Evolutionary conservation across 2,113 vertebrate genomes (phyloP), one percentile per base, ranked within the genome.

Genomic region (Promerops cafer): DNA sequence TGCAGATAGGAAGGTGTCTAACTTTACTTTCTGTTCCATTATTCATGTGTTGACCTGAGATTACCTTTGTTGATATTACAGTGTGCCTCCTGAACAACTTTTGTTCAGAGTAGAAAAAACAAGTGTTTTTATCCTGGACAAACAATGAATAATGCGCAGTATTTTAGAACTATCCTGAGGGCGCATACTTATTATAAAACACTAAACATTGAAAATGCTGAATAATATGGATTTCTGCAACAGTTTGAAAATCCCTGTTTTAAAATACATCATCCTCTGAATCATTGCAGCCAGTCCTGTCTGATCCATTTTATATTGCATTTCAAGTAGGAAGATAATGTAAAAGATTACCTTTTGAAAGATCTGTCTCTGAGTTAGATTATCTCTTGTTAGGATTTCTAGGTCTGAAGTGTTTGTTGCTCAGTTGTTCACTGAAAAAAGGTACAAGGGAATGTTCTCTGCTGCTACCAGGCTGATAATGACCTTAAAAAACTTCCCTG

Each of bases 11-110:
- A 91, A 88, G 60, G 74, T 95, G 69, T 64, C 85, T 94, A 82
- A 83, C 83, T 96, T 96, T 94, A 72, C 80, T 95, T 87, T 95
- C 77, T 78, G 49, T 76, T 95, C 78, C 83, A 95, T 96, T 95
- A 95, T 96, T 97, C 83, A 92, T 88, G 57, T 53, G 35, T 69
- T 92, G 83, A 91, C 94, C 94, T 90, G 72, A 85, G 76, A 79
- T 84, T 84, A 92, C 90, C 93, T 89, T 66, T 90, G 65, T 33
- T 71, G 90, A 49, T 84, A 65, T 42, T 86, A 20, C 30, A 71
- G 33, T 42, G 53, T 86, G 49, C 45, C 56, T 95, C 23, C 79
- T 86, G 78, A 92, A 39, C 42, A 93, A 70, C 52, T 68, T 94
- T 95, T 82, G 33, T 92, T 88, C 52, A 30, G 54, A 71, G 53